Conservation (phyloP, 2,113 vertebrate species). For the Lichenostomus cassidix region DNA sequence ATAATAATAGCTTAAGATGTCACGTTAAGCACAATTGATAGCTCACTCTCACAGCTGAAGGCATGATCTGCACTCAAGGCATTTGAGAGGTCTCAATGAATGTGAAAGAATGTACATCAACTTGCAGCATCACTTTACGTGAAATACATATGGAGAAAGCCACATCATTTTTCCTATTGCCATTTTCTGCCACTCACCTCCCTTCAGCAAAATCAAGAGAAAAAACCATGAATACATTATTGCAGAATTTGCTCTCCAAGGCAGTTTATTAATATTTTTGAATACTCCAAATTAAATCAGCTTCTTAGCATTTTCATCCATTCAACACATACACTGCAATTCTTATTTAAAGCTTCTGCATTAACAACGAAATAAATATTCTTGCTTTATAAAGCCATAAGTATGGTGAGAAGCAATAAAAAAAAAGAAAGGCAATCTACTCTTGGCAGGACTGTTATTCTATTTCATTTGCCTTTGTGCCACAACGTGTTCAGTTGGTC, state of each 20-base stretch:
- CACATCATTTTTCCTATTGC: background rate
- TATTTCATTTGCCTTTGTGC: background rate
- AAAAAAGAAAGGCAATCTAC: background rate
- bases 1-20: background rate
- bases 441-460: background rate
- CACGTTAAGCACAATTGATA: background rate
- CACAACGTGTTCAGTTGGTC: background rate
- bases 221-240: background rate
- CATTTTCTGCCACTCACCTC: background rate
- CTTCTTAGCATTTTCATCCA: background rate
- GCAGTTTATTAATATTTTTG: background rate
- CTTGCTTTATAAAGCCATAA: background rate
- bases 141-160: background rate
- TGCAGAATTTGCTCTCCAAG: background rate
- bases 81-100: background rate
- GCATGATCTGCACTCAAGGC: background rate
- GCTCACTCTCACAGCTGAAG: background rate
- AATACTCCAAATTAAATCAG: background rate
- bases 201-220: background rate
- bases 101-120: background rate
- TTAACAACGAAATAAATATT: background rate
- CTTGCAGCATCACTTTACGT: background rate
- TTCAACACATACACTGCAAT: background rate
- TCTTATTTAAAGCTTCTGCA: background rate
- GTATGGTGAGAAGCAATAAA: background rate